Conservation (phyloP, 2,113 vertebrate species). For the Toxostoma redivivum region DNA sequence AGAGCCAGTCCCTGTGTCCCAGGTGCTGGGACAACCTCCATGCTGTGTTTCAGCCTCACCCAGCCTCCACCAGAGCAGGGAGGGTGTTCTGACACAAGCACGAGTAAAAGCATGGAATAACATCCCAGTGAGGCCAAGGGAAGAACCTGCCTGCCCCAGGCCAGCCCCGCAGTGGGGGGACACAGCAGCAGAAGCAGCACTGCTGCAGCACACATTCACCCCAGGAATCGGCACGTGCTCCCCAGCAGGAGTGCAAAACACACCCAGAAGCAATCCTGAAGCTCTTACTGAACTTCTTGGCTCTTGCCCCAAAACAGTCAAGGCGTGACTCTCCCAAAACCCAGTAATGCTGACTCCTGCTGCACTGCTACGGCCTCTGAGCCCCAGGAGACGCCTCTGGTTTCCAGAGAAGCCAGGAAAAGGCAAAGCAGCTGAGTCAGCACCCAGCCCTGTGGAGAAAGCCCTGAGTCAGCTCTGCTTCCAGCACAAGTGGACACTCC, state of each 20-base stretch:
- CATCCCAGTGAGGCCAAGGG: not conserved
- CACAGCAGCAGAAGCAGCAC: not conserved
- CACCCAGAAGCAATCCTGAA: not conserved
- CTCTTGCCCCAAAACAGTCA: not conserved
- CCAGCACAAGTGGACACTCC: not conserved
- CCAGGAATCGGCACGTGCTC: not conserved
- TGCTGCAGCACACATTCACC: not conserved
- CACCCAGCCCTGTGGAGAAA: not conserved
- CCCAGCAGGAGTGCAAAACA: not conserved
- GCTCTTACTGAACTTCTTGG: not conserved
- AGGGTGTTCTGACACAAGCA: not conserved
- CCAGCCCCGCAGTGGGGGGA: not conserved
- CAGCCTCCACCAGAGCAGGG: not conserved
- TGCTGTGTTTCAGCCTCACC: not conserved
- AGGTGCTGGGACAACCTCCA: not conserved
- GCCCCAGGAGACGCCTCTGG: not conserved
- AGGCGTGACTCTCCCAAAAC: not conserved
- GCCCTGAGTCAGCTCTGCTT: constrained; percentile 36
- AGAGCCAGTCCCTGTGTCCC: not conserved
- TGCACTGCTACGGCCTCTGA: rapidly evolving
- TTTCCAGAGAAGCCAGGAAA: not conserved
- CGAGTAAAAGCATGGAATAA: not conserved
- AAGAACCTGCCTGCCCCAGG: not conserved
- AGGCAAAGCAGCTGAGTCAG: constrained; percentile 40
- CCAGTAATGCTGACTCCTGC: not conserved